phyloP scores from a whole-genome alignment of 2,113 vertebrate species.

The Xenus cinereus region DNA sequence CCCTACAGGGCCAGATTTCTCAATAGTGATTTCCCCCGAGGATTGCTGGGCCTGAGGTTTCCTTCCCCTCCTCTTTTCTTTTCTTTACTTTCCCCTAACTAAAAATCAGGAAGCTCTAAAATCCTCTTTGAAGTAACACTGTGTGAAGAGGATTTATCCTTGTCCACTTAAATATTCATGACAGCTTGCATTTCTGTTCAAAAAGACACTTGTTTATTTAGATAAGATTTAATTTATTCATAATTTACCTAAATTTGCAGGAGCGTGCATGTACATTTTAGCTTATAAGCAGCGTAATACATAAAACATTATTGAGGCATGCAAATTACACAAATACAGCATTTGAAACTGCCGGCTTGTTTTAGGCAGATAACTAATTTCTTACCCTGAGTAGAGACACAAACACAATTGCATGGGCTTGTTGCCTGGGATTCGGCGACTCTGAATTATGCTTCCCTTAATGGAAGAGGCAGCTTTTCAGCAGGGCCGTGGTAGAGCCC shows the following conservation, averaged over 20 bases:
- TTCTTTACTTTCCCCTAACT: constrained; percentile 43
- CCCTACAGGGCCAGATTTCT: not conserved
- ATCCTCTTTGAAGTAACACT: constrained; percentile 66
- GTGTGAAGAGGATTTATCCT: constrained; percentile 70
- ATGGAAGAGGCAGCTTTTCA: constrained; percentile 15
- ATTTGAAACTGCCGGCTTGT: constrained; percentile 65
- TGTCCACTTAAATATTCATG: constrained; percentile 83
- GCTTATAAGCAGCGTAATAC: constrained; percentile 74
- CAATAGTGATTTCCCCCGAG: not conserved
- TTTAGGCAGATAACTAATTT: constrained; percentile 73
- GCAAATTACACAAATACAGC: constrained; percentile 71
- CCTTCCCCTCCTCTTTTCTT: not conserved
- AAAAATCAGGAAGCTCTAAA: constrained; percentile 65
- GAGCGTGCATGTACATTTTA: constrained; percentile 78
- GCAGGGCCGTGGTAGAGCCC: not conserved
- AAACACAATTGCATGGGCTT: constrained; percentile 44
- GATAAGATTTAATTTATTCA: constrained; percentile 88
- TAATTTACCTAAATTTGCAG: constrained; percentile 84
- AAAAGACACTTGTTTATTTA: constrained; percentile 86
- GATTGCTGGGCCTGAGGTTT: constrained; percentile 12
- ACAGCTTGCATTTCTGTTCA: constrained; percentile 76
- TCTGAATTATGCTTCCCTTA: constrained; percentile 21
- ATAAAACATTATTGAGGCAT: constrained; percentile 78
- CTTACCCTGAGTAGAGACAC: constrained; percentile 55
- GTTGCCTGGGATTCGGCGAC: constrained; percentile 32